phyloP scores from a whole-genome alignment of 30 jellyfish, hydroid and myxozoan species.

The Chironex yamaguchii region DNA sequence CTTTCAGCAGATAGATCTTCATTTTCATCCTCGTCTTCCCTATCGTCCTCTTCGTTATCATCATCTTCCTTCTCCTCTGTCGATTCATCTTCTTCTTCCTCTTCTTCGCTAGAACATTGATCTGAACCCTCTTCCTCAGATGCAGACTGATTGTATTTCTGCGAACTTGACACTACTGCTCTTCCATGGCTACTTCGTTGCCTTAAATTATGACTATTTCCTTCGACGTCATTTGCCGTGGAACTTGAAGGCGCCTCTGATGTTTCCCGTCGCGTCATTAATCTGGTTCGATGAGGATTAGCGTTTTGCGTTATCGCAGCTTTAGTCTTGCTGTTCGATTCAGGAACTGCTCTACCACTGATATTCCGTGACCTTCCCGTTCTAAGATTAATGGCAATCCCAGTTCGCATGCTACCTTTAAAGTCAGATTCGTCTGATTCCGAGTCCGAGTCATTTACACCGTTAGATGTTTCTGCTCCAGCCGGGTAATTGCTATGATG shows the following conservation, averaged over 20 bases:
- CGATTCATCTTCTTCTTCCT: slow-evolving; percentile 20
- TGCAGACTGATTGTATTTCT: neutral
- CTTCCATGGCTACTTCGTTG: neutral
- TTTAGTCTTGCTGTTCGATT: neutral
- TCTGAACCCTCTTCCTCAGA: neutral
- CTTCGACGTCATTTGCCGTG: neutral
- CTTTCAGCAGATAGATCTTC: slow-evolving; percentile 28
- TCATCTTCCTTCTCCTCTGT: neutral
- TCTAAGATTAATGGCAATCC: slow-evolving; percentile 68
- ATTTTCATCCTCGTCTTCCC: slow-evolving; percentile 29
- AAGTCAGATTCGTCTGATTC: neutral
- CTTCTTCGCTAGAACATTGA: slow-evolving; percentile 31
- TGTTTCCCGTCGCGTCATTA: neutral
- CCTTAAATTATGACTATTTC: neutral
- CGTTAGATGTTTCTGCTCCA: neutral
- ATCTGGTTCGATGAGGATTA: slow-evolving; percentile 2
- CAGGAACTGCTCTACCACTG: neutral
- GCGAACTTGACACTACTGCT: neutral
- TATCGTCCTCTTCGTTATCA: slow-evolving; percentile 29
- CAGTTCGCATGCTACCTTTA: slow-evolving; percentile 51
- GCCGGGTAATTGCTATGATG: neutral
- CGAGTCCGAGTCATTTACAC: neutral
- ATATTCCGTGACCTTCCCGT: slow-evolving; percentile 68
- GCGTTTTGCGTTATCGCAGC: neutral
- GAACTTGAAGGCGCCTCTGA: slow-evolving; percentile 33